These are phyloP conservation scores for Thunnus albacares DNA, from an alignment of 2,797 vertebrate species.

Conservation along the genomic window DNA sequence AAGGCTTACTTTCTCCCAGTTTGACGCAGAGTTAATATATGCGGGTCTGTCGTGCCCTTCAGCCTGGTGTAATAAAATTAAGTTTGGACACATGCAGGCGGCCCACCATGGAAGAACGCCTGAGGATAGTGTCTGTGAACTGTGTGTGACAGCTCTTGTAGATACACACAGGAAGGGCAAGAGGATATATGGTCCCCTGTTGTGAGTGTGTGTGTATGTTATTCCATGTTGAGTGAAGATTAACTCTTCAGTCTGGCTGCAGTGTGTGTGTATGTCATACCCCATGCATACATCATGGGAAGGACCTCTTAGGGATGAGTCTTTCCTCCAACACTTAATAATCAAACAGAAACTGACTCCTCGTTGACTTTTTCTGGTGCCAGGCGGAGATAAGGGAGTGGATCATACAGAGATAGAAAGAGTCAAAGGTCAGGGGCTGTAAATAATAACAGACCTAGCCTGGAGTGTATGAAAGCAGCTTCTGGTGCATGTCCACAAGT, in stretches of 20 bases:
- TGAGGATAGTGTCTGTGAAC: slow-evolving; percentile 69
- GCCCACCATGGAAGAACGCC: slow-evolving; percentile 81
- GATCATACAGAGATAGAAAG: slow-evolving; percentile 57
- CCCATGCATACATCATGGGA: slow-evolving; percentile 3
- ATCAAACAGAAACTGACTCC: slow-evolving; percentile 42
- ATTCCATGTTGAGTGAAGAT: slow-evolving; percentile 32
- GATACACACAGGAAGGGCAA: slow-evolving; percentile 51
- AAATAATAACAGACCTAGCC: slow-evolving; percentile 67
- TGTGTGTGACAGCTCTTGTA: slow-evolving; percentile 59
- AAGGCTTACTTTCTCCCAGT: slow-evolving; percentile 62
- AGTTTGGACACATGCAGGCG: slow-evolving; percentile 60
- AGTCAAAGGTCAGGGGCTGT: slow-evolving; percentile 71
- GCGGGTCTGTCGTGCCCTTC: slow-evolving; percentile 59
- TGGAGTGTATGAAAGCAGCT: slow-evolving; percentile 46
- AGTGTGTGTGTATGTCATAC: slow-evolving; percentile 4
- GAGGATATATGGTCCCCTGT: slow-evolving; percentile 55
- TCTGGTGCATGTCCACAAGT: slow-evolving; percentile 5
- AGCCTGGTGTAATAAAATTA: slow-evolving; percentile 79
- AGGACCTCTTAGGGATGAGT: neutral
- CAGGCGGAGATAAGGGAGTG: slow-evolving; percentile 71
- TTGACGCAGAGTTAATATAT: slow-evolving; percentile 59
- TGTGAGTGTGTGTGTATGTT: slow-evolving; percentile 30
- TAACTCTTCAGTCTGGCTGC: slow-evolving; percentile 18
- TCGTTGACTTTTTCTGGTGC: slow-evolving; percentile 63
- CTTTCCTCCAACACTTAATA: slow-evolving; percentile 30